These are phyloP conservation scores for Poeciliopsis presidionis DNA, from an alignment of 2,797 vertebrate genomes.

Conservation along the genomic window DNA sequence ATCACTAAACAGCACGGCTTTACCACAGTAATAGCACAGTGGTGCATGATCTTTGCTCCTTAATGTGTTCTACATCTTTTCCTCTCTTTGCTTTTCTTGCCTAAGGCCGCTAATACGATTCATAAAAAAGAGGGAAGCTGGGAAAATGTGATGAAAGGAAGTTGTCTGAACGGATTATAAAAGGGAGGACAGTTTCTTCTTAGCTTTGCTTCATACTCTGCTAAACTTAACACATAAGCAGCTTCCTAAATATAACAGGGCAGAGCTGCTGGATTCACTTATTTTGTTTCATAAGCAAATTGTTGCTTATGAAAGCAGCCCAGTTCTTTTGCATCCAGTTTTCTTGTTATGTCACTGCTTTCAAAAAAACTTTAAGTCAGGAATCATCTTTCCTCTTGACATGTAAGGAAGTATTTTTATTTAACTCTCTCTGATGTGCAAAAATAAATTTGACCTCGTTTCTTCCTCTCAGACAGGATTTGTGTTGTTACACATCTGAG, in stretches of 20 bases:
- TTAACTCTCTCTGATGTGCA: constrained; percentile 39
- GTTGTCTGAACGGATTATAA: constrained; percentile 31
- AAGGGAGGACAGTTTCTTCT: background rate
- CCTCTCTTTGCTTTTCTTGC: constrained; percentile 17
- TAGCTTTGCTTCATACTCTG: background rate
- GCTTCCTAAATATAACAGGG: constrained; percentile 19
- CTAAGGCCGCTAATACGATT: constrained; percentile 29
- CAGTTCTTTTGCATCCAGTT: background rate
- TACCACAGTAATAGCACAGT: constrained; percentile 4
- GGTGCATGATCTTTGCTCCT: constrained; percentile 20
- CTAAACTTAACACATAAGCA: constrained; percentile 14
- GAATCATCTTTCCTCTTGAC: constrained; percentile 37
- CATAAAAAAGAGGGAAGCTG: constrained; percentile 3
- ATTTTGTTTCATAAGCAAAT: constrained; percentile 15
- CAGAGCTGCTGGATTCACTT: constrained; percentile 18
- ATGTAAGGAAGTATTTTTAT: constrained; percentile 40
- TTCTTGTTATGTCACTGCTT: background rate
- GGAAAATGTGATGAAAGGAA: constrained; percentile 11
- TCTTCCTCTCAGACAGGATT: constrained; percentile 26
- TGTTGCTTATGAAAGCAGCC: constrained; percentile 18
- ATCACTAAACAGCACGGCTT: constrained; percentile 33
- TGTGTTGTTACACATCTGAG: constrained; percentile 27
- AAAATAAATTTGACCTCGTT: constrained; percentile 54
- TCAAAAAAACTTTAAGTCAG: constrained; percentile 8
- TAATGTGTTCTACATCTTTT: constrained; percentile 12